These are phyloP conservation scores for Artibeus lituratus DNA, from an alignment of 2,797 vertebrate genomes.

Conservation along the genomic window DNA sequence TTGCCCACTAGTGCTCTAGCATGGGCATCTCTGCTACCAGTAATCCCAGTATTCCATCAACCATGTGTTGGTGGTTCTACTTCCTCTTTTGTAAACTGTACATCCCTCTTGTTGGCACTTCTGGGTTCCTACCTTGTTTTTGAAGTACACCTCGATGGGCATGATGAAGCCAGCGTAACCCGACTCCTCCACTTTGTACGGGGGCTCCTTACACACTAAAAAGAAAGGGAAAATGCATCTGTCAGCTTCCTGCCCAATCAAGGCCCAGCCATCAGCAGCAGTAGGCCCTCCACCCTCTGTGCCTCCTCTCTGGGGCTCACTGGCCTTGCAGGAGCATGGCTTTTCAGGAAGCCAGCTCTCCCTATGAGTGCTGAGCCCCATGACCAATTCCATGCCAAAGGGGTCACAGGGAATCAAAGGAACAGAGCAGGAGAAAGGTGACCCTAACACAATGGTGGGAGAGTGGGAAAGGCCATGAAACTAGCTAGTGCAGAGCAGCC, in stretches of 20 bases:
- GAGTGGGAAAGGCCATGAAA: background rate
- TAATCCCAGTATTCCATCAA: background rate
- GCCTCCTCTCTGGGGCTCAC: background rate
- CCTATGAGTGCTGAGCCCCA: background rate
- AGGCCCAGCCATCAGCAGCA: background rate
- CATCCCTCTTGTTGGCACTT: background rate
- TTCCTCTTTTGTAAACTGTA: background rate
- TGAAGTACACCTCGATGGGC: conserved; percentile 99
- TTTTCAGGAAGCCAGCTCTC: background rate
- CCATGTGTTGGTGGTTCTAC: fast-evolving
- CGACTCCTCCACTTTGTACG: conserved; percentile 98
- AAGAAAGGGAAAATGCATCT: conserved; percentile 64
- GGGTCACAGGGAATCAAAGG: background rate
- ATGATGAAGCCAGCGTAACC: conserved; percentile 99
- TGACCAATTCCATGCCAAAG: background rate
- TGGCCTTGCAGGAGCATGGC: background rate
- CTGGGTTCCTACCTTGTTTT: conserved; percentile 92
- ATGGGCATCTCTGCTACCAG: background rate
- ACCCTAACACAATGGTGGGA: background rate
- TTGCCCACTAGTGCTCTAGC: fast-evolving
- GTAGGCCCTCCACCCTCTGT: background rate
- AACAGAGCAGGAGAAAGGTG: background rate
- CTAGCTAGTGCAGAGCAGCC: background rate
- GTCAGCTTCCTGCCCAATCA: conserved; percentile 39
- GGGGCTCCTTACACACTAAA: conserved; percentile 98